phyloP scores from a whole-genome alignment of 2,888 invertebrate species.

The Uropetala carovei region DNA sequence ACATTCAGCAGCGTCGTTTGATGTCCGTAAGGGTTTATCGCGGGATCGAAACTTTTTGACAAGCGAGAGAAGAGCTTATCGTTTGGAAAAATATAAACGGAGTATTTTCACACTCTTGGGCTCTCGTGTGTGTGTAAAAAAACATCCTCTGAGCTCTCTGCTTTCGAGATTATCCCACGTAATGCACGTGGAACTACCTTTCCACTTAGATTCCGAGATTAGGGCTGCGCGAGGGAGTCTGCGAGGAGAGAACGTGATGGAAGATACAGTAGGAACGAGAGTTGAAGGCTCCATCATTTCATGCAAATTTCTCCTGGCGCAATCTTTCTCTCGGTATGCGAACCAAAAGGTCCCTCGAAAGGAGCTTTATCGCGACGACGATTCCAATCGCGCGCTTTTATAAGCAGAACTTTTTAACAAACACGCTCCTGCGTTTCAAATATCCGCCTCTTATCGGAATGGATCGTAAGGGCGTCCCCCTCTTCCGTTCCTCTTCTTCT shows the following conservation, averaged over 20 bases:
- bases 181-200: not conserved
- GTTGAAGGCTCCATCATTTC: not conserved
- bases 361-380: no score
- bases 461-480: no score
- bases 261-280: not conserved
- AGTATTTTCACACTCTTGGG: not conserved
- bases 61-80: not conserved
- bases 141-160: not conserved
- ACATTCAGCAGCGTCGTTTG: not conserved
- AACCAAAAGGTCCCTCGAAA: no score
- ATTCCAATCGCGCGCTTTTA: no score
- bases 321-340: no score
- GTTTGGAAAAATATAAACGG: not conserved
- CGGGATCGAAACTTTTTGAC: not conserved
- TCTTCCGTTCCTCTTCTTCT: no score
- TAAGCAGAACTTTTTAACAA: no score
- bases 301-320: not conserved
- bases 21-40: not conserved
- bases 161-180: not conserved
- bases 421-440: no score
- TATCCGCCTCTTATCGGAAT: no score
- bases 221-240: not conserved
- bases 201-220: not conserved
- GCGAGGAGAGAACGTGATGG: not conserved
- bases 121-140: not conserved